Percentiles rank a stretch among this genome's conserved stretches.
These are phyloP conservation scores for Thunnus thynnus DNA, from an alignment of 2,113 vertebrate species.

Conservation along the genomic window DNA sequence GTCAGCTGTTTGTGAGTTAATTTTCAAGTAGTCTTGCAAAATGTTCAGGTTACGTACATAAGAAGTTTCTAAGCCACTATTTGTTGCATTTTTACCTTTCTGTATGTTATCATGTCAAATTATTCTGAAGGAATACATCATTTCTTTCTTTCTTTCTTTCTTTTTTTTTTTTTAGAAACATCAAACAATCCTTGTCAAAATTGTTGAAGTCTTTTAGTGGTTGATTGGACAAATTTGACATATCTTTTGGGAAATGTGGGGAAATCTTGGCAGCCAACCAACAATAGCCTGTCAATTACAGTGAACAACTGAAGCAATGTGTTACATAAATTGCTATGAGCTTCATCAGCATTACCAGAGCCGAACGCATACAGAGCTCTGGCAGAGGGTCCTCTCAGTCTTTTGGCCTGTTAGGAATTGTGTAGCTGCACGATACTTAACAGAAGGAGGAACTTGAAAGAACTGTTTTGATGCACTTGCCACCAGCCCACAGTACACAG, in stretches of 20 bases:
- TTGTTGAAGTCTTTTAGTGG: conserved; percentile 34
- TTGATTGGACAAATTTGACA: conserved; percentile 58
- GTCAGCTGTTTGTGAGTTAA: no score
- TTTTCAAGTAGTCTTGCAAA: background rate
- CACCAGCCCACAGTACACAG: conserved; percentile 55
- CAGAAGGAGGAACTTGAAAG: conserved; percentile 66
- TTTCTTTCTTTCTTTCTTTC: background rate
- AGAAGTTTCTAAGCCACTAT: conserved; percentile 1
- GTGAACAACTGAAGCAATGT: conserved; percentile 43
- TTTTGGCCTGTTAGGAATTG: conserved; percentile 63
- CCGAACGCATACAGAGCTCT: conserved; percentile 52
- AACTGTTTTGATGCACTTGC: conserved; percentile 68
- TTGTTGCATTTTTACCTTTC: conserved; percentile 23
- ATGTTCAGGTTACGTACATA: background rate
- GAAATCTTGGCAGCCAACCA: conserved; percentile 58
- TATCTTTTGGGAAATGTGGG: conserved; percentile 50
- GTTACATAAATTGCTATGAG: conserved; percentile 63
- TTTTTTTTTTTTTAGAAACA: conserved; percentile 26
- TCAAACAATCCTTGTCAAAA: conserved; percentile 69
- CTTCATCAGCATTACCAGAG: conserved; percentile 57
- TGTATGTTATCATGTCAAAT: conserved; percentile 29
- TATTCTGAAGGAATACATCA: conserved; percentile 33
- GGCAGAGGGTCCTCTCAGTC: conserved; percentile 45
- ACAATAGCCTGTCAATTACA: conserved; percentile 72
- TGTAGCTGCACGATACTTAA: conserved; percentile 42